Conservation (phyloP, 1,140 invertebrate species). For the Dermatophagoides farinae region DNA sequence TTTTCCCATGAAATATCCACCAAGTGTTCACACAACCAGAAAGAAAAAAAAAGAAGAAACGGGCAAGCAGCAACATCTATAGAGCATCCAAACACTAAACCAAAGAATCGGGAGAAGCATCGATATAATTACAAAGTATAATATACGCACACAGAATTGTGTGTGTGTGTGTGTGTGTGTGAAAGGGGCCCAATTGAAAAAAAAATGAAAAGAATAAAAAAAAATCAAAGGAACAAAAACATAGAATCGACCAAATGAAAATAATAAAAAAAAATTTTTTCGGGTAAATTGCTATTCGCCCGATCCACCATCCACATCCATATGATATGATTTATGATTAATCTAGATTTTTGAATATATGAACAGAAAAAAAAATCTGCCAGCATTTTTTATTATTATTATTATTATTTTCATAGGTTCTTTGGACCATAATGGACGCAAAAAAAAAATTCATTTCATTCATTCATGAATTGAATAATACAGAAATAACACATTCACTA, state of each 20-base stretch:
- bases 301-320: no score
- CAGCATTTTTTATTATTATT: no score
- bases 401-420: no score
- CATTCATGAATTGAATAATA: no score
- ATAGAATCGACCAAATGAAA: background rate
- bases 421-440: no score
- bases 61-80: no score
- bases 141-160: background rate
- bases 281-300: no score
- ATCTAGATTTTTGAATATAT: background rate
- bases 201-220: background rate
- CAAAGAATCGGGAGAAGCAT: background rate
- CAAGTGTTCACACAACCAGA: no score
- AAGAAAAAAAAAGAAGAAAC: no score
- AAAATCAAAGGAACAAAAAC: background rate
- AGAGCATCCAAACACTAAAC: background rate
- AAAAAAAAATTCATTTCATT: no score
- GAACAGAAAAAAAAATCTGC: background rate
- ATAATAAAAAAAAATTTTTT: background rate
- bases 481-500: no score
- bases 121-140: constrained; percentile 8
- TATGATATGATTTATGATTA: background rate
- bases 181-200: background rate
- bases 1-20: no score
- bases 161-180: background rate